Evolutionary conservation across 2,888 invertebrate genomes (phyloP), one percentile per base, ranked within the genome.

Genomic region (Aporophyla lueneburgensis): DNA sequence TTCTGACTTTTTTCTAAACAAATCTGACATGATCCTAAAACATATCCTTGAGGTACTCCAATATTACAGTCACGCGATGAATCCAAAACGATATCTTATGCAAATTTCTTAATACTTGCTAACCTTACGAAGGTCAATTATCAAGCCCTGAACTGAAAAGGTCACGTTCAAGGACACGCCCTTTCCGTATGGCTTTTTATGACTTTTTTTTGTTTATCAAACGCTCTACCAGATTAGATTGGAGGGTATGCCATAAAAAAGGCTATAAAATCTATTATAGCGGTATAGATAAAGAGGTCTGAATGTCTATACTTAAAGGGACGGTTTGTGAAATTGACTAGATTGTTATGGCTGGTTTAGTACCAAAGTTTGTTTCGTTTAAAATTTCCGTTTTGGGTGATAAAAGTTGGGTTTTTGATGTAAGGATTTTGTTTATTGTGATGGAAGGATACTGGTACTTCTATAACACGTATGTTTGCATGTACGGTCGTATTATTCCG

Each of bases 191-290:
- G 80, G 77, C 54, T 76, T 66, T 89, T 89, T 88, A 89, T 71
- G 84, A 51, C 78, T 78, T 79, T 88, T 88, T 80, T 87, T 87
- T 84, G 84, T 87, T 87, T 90, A 87, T 85, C 77, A 79, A 88
- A 88, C 87, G 83, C 81, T 88, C 78, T 72, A 85, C 75, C 87
- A 92, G 93, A 93, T 93, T 91, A 92, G 89, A 92, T 91, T 88
- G 87, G 74, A 86, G 87, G 84, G 86, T 80, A 81, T 78, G 72
- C 85, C 74, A 86, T 93, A 93, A 93, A 93, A 85, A 82, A 51
- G 70, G 58, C 85, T 82, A 88, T 93, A 92, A 93, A 94, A 88
- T 84, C 80, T 82, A 86, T 88, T 86, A 84, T 85, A 81, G 81
- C 77, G 84, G 78, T 86, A 85, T 78, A 89, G 91, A 92, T 92